phyloP scores from a whole-genome alignment of 2,888 invertebrate species.

The Pseudanteris insignis region DNA sequence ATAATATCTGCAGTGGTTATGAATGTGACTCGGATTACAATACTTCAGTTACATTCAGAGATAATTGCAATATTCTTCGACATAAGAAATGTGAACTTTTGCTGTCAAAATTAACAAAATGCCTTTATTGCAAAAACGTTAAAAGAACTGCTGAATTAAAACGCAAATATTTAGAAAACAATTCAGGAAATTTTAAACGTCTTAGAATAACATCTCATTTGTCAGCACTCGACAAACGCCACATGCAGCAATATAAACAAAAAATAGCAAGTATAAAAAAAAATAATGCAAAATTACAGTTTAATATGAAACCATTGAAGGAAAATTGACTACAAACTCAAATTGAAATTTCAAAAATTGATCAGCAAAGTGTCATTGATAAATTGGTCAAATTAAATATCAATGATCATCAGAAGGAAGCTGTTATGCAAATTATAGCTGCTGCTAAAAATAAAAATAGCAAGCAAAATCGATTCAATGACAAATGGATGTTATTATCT shows the following conservation, averaged over 20 bases:
- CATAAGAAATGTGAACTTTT: slow-evolving; percentile 4
- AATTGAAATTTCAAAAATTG: neutral
- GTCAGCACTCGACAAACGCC: neutral
- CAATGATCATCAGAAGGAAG: neutral
- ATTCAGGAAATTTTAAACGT: neutral
- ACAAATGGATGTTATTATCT: slow-evolving; percentile 3
- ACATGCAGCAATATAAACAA: neutral
- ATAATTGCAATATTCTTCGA: neutral
- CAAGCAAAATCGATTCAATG: slow-evolving; percentile 1
- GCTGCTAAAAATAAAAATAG: neutral
- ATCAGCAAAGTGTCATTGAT: neutral
- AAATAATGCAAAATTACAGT: neutral
- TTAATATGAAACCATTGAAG: neutral
- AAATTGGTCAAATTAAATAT: neutral
- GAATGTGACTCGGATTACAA: neutral
- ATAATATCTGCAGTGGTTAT: slow-evolving; percentile 4
- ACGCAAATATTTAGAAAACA: neutral
- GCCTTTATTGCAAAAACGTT: neutral
- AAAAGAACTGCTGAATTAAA: slow-evolving; percentile 1
- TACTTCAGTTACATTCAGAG: neutral
- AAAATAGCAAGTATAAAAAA: neutral
- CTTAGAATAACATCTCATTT: neutral
- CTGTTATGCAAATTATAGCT: neutral
- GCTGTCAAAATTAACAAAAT: neutral
- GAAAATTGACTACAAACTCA: neutral